These are phyloP conservation scores for Alfaro cultratus DNA, from an alignment of 2,797 vertebrate genomes.

Conservation along the genomic window DNA sequence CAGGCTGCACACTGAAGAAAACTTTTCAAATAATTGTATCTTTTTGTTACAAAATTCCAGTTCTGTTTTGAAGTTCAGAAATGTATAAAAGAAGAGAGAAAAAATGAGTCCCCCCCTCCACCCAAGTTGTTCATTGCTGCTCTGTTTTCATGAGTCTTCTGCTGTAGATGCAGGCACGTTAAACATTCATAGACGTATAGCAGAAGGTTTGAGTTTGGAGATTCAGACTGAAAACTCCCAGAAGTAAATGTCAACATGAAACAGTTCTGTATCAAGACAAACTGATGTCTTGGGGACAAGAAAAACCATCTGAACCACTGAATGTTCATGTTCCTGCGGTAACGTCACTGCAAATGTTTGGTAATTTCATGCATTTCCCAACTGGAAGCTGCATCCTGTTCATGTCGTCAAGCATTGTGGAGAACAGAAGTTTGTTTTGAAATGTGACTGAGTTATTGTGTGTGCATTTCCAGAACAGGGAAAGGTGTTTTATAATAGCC, in stretches of 20 bases:
- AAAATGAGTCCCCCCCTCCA: slow-evolving; percentile 36
- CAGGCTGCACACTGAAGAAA: slow-evolving; percentile 31
- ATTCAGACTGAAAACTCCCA: slow-evolving; percentile 45
- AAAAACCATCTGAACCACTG: slow-evolving; percentile 15
- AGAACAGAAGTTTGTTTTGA: slow-evolving; percentile 14
- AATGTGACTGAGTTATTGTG: slow-evolving; percentile 14
- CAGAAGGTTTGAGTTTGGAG: slow-evolving; percentile 45
- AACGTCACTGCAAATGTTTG: slow-evolving; percentile 5
- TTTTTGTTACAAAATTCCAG: slow-evolving; percentile 38
- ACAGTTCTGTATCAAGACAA: slow-evolving; percentile 11
- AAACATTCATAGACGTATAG: slow-evolving; percentile 74
- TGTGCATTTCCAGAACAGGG: slow-evolving; percentile 21
- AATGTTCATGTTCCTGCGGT: slow-evolving; percentile 11
- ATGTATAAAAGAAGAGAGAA: slow-evolving; percentile 49
- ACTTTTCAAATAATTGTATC: slow-evolving; percentile 15
- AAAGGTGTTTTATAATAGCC: slow-evolving; percentile 11
- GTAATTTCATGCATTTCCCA: slow-evolving; percentile 17
- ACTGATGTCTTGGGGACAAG: slow-evolving; percentile 10
- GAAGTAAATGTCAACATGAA: slow-evolving; percentile 37
- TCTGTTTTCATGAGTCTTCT: slow-evolving; percentile 53
- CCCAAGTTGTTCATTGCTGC: slow-evolving; percentile 23
- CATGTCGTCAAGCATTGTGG: slow-evolving; percentile 1
- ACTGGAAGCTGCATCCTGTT: not conserved
- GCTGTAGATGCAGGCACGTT: slow-evolving; percentile 67
- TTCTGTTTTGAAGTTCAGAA: slow-evolving; percentile 43